Evolutionary conservation across 2,113 vertebrate genomes (phyloP).

Genomic region (Crotalus tigris): DNA sequence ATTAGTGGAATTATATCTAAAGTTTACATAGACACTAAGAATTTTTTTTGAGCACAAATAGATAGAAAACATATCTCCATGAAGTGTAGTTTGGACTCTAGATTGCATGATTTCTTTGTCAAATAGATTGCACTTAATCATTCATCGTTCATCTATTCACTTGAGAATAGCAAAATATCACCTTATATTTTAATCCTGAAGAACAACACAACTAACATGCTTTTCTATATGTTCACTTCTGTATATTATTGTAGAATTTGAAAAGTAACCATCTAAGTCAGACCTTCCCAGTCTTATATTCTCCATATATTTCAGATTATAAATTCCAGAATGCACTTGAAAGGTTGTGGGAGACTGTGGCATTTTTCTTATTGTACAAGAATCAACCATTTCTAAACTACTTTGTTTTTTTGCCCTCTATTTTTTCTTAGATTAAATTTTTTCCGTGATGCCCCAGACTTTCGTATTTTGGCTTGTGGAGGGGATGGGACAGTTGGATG

Average conservation of each 20-base stretch:
- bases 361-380: neutral
- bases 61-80: neutral
- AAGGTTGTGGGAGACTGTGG: neutral
- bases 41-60: neutral
- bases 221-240: neutral
- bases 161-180: neutral
- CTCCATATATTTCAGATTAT: neutral
- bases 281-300: neutral
- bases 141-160: neutral
- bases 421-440: constrained; percentile 69
- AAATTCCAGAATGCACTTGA: neutral
- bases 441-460: constrained; percentile 72
- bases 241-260: neutral
- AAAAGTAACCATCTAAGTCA: neutral
- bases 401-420: constrained; percentile 42
- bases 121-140: neutral
- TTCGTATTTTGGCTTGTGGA: constrained; percentile 75
- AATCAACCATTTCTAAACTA: neutral
- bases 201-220: neutral
- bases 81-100: neutral
- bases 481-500: constrained; percentile 77
- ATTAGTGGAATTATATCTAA: neutral
- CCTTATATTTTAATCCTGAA: neutral
- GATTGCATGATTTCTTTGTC: neutral
- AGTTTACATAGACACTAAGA: neutral